phyloP scores from a whole-genome alignment of 2,113 vertebrate genomes.

The Sialia sialis region DNA sequence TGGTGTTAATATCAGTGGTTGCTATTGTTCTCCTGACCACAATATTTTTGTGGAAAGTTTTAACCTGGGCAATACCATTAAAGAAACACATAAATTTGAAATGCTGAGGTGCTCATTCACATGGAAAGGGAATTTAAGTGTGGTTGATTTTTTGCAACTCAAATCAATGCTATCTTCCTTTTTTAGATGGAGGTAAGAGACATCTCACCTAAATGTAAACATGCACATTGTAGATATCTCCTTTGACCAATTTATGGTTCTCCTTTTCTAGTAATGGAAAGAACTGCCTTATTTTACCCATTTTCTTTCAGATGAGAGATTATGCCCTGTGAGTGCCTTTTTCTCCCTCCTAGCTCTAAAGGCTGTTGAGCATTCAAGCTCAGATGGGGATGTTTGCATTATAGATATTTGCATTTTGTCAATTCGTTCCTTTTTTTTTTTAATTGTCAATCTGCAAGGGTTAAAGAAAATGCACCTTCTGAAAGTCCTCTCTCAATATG shows the following conservation, averaged over 20 bases:
- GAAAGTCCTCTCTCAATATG: not conserved
- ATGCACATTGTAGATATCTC: not conserved
- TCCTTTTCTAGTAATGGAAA: not conserved
- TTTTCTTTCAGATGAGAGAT: not conserved
- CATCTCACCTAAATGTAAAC: not conserved
- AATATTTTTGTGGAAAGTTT: not conserved
- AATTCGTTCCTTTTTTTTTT: not conserved
- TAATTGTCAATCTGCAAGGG: not conserved
- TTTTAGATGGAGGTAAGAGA: not conserved
- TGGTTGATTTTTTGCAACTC: not conserved
- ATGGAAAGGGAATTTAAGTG: not conserved
- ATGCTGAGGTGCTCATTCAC: not conserved
- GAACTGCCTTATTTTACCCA: not conserved
- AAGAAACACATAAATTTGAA: not conserved
- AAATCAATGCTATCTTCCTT: not conserved
- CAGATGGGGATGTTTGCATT: not conserved
- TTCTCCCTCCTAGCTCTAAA: not conserved
- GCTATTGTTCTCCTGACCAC: not conserved
- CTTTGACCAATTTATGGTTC: not conserved
- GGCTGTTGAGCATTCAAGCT: not conserved
- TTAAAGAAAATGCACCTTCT: not conserved
- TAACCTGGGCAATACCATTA: not conserved
- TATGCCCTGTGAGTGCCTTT: not conserved
- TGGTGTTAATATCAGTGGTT: not conserved
- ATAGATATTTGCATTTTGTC: not conserved